Evolutionary conservation across 23 tunicate genomes (phyloP).

Genomic region (Ciona savignyi): DNA sequence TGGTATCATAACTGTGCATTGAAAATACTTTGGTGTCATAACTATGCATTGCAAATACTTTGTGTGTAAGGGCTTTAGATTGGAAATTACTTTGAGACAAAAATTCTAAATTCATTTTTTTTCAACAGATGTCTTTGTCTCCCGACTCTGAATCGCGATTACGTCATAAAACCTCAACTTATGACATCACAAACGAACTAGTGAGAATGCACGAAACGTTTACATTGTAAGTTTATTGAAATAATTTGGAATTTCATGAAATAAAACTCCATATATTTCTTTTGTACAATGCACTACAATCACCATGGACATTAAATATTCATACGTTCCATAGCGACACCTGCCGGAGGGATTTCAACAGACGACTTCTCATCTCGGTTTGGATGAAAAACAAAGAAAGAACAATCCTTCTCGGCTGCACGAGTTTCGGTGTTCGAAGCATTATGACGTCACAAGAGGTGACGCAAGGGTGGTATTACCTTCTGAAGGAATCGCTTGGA

Average conservation of each 20-base stretch:
- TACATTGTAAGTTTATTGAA: conserved; percentile 33
- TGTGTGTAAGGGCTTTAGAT: not conserved
- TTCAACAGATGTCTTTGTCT: conserved; percentile 39
- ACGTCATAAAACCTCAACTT: conserved; percentile 26
- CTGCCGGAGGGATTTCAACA: not conserved
- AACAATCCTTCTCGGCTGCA: conserved; percentile 36
- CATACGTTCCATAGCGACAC: conserved; percentile 17
- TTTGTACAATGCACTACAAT: no score
- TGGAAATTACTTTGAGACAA: not conserved
- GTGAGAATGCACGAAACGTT: conserved; percentile 37
- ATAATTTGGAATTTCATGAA: no score
- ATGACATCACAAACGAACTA: conserved; percentile 6
- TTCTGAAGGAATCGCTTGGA: conserved; percentile 41
- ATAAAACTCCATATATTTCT: not conserved
- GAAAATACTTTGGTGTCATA: not conserved
- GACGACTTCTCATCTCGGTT: conserved; percentile 33
- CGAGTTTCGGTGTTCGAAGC: conserved; percentile 41
- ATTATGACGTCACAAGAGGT: conserved; percentile 21
- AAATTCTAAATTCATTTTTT: conserved; percentile 3
- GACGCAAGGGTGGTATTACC: conserved; percentile 47
- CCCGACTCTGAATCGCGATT: conserved; percentile 23
- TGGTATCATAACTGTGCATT: not conserved
- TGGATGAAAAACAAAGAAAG: conserved; percentile 17
- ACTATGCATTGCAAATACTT: not conserved
- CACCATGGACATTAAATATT: no score